These are phyloP conservation scores for Sylvietta virens DNA, from an alignment of 2,113 vertebrate genomes.

Conservation along the genomic window DNA sequence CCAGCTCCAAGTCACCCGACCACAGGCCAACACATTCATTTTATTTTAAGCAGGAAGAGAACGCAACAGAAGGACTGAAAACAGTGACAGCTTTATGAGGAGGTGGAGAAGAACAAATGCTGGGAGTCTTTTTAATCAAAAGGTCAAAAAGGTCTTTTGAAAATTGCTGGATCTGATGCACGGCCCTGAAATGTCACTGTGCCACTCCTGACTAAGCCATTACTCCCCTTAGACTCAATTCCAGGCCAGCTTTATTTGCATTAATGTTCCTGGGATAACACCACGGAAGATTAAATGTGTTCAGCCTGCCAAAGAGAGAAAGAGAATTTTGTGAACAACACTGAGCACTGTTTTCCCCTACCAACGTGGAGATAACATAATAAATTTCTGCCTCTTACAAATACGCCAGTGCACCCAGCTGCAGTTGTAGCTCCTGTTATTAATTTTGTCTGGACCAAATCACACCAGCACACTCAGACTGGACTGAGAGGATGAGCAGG, in stretches of 20 bases:
- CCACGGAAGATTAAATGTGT: background rate
- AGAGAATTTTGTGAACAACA: background rate
- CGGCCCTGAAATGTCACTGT: background rate
- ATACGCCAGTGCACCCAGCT: background rate
- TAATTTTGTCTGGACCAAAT: background rate
- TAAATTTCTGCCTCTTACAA: background rate
- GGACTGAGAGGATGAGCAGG: background rate
- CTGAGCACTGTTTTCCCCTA: background rate
- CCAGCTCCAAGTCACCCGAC: background rate
- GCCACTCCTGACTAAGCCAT: background rate
- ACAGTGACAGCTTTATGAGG: slow-evolving; percentile 33
- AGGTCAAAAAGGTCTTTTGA: slow-evolving; percentile 13
- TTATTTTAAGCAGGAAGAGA: slow-evolving; percentile 4
- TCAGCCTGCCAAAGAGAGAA: background rate
- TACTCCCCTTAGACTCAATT: background rate
- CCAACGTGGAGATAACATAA: background rate
- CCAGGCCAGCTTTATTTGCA: background rate
- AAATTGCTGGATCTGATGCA: background rate
- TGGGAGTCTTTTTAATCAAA: slow-evolving; percentile 19
- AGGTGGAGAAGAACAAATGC: slow-evolving; percentile 20
- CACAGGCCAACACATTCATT: background rate
- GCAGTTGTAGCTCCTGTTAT: background rate
- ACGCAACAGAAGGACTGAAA: background rate
- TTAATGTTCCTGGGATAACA: background rate
- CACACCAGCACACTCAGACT: background rate